Conservation (phyloP, 2,113 vertebrate genomes). For the Malaclemys terrapin region DNA sequence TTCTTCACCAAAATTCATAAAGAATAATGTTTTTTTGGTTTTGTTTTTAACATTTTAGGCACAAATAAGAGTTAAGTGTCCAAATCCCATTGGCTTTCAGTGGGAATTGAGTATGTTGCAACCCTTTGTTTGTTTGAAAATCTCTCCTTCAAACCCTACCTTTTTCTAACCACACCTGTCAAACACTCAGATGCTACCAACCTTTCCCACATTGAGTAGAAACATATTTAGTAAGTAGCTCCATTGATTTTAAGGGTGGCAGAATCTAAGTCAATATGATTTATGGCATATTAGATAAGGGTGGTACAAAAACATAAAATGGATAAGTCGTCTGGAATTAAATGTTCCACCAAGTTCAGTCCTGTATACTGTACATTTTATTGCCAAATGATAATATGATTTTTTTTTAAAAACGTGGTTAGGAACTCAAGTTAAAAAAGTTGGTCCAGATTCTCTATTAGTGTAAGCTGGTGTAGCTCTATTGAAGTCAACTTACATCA, state of each 20-base stretch:
- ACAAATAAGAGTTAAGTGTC: not conserved
- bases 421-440: not conserved
- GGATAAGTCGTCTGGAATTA: conserved; percentile 9
- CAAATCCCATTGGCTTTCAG: not conserved
- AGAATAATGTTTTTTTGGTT: not conserved
- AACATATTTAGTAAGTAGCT: not conserved
- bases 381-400: not conserved
- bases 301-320: not conserved
- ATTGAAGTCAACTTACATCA: not conserved
- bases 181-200: not conserved
- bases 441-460: not conserved
- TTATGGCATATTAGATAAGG: not conserved
- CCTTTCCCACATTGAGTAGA: not conserved
- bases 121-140: not conserved
- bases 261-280: not conserved
- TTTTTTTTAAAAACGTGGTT: not conserved
- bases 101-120: accelerated
- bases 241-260: not conserved
- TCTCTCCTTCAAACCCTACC: not conserved
- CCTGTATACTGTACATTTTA: not conserved
- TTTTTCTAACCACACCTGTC: accelerated
- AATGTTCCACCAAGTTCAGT: not conserved
- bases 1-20: not conserved
- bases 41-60: not conserved
- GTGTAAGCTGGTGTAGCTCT: not conserved